A percentile compares a stretch with the other conserved stretches of the same genome.
phyloP scores from a whole-genome alignment of 2,888 invertebrate genomes.

The Agrochola litura region DNA sequence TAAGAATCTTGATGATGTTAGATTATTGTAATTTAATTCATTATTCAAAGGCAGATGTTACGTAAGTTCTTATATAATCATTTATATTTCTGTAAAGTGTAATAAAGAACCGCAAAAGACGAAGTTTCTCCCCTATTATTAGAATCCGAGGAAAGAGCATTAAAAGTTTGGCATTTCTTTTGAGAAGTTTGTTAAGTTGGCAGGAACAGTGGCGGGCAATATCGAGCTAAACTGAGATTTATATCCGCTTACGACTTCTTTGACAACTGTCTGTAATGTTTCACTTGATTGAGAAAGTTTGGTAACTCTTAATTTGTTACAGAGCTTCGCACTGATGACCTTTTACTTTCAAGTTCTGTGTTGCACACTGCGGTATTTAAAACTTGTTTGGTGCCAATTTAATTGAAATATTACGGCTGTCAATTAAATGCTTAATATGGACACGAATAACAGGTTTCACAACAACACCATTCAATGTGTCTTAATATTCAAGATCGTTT shows the following conservation, averaged over 20 bases:
- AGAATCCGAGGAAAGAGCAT: slow-evolving; percentile 83
- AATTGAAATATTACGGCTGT: slow-evolving; percentile 39
- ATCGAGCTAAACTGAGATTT: slow-evolving; percentile 85
- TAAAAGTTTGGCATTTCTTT: slow-evolving; percentile 85
- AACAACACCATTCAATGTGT: slow-evolving; percentile 21
- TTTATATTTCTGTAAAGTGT: slow-evolving; percentile 66
- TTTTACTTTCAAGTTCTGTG: slow-evolving; percentile 48
- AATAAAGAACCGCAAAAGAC: slow-evolving; percentile 73
- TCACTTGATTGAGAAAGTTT: slow-evolving; percentile 79
- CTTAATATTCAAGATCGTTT: slow-evolving; percentile 40
- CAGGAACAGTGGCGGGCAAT: slow-evolving; percentile 78
- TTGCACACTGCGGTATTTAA: slow-evolving; percentile 39
- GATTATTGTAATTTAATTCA: slow-evolving; percentile 54
- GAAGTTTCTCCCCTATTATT: slow-evolving; percentile 82
- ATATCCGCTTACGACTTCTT: slow-evolving; percentile 83
- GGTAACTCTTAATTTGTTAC: slow-evolving; percentile 68
- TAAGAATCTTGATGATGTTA: slow-evolving; percentile 52
- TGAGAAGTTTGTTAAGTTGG: slow-evolving; percentile 78
- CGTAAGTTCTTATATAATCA: slow-evolving; percentile 56
- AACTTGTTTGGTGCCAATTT: slow-evolving; percentile 49
- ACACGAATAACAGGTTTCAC: slow-evolving; percentile 45
- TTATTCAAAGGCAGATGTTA: slow-evolving; percentile 54
- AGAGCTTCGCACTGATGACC: slow-evolving; percentile 50
- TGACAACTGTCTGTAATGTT: slow-evolving; percentile 81
- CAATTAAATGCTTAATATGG: slow-evolving; percentile 38